Conservation (phyloP, 1,140 invertebrate genomes). For the Sinonovacula constricta region DNA sequence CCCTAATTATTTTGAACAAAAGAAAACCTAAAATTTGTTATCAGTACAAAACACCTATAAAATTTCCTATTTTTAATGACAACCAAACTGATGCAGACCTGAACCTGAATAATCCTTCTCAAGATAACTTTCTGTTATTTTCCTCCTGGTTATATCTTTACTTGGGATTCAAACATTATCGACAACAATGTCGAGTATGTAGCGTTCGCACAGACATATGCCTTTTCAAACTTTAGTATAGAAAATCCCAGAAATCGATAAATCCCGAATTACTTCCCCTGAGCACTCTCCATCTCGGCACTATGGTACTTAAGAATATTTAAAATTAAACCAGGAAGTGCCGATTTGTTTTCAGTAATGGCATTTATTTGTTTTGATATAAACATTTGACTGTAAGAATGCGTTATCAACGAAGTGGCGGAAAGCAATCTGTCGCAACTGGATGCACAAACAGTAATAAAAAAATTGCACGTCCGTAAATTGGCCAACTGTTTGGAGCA, state of each 20-base stretch:
- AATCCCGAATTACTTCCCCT: not conserved
- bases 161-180: no score
- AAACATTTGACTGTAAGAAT: not conserved
- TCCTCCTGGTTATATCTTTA: no score
- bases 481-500: not conserved
- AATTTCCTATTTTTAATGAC: no score
- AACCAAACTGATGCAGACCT: no score
- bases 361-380: not conserved
- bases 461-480: constrained; percentile 25
- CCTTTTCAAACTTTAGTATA: no score
- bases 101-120: no score
- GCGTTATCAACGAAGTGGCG: constrained; percentile 26
- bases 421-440: constrained; percentile 47
- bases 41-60: no score
- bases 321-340: not conserved
- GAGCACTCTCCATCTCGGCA: constrained; percentile 1
- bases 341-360: not conserved
- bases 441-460: not conserved
- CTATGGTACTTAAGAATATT: constrained; percentile 6
- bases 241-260: not conserved
- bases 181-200: no score
- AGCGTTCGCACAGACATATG: no score
- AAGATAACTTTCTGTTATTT: no score
- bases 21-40: no score
- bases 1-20: no score